Conservation (phyloP, 30 jellyfish, hydroid and myxozoan genomes). For the Rhopilema esculentum region DNA sequence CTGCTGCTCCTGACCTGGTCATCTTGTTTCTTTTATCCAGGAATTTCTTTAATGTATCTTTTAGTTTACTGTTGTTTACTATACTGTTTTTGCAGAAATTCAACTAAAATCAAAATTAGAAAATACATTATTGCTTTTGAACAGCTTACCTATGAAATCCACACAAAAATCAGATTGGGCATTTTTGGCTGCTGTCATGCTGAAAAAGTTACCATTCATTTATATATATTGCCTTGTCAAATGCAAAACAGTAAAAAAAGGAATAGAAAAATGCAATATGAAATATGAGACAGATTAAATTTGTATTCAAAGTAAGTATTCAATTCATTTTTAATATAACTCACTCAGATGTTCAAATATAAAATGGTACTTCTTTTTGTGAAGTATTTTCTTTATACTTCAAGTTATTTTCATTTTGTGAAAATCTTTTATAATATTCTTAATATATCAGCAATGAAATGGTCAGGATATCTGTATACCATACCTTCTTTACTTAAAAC, state of each 20-base stretch:
- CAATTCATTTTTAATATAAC: no score
- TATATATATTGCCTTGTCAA: no score
- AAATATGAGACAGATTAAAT: no score
- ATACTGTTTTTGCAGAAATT: constrained; percentile 21
- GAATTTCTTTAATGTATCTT: constrained; percentile 29
- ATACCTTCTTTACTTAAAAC: constrained; percentile 37
- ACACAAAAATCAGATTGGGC: background rate
- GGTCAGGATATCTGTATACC: background rate
- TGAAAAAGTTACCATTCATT: no score
- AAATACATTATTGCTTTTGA: background rate
- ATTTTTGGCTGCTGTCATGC: background rate
- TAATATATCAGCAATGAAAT: no score
- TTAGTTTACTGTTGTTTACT: no score
- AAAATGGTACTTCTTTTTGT: no score
- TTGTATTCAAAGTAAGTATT: no score
- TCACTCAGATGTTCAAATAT: no score
- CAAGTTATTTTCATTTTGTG: background rate
- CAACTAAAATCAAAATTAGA: background rate
- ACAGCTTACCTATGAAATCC: background rate
- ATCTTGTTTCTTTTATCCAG: constrained; percentile 47
- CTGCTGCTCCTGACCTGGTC: constrained; percentile 76
- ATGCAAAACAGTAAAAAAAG: no score
- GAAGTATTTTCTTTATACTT: no score
- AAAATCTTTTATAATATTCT: background rate
- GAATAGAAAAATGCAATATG: no score